These are phyloP conservation scores for Sinella curviseta DNA, from an alignment of 1,140 invertebrate genomes.

Conservation along the genomic window DNA sequence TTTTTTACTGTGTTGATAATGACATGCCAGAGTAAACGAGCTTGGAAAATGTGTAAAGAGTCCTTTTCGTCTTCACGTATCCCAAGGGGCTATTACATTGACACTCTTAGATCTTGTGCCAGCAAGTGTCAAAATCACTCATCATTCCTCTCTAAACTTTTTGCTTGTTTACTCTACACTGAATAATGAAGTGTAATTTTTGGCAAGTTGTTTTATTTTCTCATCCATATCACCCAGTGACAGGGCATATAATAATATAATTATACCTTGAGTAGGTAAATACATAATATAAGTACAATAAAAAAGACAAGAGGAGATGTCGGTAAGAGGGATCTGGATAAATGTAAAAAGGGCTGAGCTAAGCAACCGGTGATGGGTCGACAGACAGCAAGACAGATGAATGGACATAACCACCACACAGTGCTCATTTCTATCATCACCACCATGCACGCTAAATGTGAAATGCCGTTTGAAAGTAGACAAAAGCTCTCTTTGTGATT, in stretches of 20 bases:
- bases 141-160: conserved; percentile 2
- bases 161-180: not conserved
- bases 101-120: not conserved
- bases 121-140: conserved; percentile 17
- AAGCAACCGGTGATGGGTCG: conserved; percentile 1
- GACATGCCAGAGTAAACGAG: not conserved
- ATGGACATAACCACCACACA: conserved; percentile 5
- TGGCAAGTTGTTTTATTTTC: not conserved
- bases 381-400: not conserved
- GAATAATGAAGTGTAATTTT: conserved; percentile 12
- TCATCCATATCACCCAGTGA: too few relatives aligned
- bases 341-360: not conserved
- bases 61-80: not conserved
- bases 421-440: conserved; percentile 10
- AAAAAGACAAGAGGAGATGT: too few relatives aligned
- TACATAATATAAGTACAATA: too few relatives aligned
- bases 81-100: not conserved
- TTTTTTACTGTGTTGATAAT: not conserved
- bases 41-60: not conserved
- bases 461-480: too few relatives aligned
- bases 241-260: too few relatives aligned
- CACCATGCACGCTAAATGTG: too few relatives aligned
- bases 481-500: too few relatives aligned
- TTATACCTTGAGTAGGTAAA: too few relatives aligned
- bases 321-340: not conserved